Conservation (phyloP, 1,140 invertebrate genomes). For the Drosophila bipectinata region DNA sequence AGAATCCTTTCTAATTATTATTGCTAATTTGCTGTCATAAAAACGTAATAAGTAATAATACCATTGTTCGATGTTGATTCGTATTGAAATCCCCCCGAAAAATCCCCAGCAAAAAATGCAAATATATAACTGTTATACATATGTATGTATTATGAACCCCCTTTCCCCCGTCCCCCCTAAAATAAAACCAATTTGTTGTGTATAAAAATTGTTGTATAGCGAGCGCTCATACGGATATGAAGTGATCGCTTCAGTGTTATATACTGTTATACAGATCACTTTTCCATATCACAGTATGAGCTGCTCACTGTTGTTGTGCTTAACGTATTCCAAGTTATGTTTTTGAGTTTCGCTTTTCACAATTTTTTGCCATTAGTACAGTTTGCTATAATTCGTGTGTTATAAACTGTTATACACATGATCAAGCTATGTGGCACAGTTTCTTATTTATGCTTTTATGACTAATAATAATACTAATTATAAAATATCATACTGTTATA, state of each 20-base stretch:
- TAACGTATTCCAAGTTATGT: constrained; percentile 74
- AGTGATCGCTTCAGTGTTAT: constrained; percentile 17
- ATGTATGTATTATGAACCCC: constrained; percentile 7
- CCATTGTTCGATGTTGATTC: constrained; percentile 68
- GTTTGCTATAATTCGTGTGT: constrained; percentile 2
- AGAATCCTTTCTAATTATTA: constrained; percentile 61
- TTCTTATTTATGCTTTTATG: not conserved
- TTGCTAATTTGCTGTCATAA: constrained; percentile 75
- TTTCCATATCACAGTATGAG: constrained; percentile 37
- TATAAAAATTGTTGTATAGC: constrained; percentile 37
- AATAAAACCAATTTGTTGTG: constrained; percentile 45
- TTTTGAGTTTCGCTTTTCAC: constrained; percentile 49
- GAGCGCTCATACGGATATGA: constrained; percentile 21
- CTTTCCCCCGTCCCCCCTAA: not conserved
- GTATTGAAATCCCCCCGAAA: constrained; percentile 36
- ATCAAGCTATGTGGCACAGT: not conserved
- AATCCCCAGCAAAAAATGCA: constrained; percentile 23
- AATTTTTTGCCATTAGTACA: constrained; percentile 29
- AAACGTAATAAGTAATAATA: constrained; percentile 61
- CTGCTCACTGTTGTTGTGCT: constrained; percentile 70
- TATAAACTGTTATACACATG: not conserved
- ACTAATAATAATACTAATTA: too few species aligned
- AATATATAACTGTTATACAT: constrained; percentile 38
- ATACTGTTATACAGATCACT: constrained; percentile 18
- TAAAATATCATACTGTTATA: not conserved